Percentiles rank a stretch among this genome's conserved stretches.
phyloP scores from a whole-genome alignment of 2,797 vertebrate species.

The Macropus fuliginosus region DNA sequence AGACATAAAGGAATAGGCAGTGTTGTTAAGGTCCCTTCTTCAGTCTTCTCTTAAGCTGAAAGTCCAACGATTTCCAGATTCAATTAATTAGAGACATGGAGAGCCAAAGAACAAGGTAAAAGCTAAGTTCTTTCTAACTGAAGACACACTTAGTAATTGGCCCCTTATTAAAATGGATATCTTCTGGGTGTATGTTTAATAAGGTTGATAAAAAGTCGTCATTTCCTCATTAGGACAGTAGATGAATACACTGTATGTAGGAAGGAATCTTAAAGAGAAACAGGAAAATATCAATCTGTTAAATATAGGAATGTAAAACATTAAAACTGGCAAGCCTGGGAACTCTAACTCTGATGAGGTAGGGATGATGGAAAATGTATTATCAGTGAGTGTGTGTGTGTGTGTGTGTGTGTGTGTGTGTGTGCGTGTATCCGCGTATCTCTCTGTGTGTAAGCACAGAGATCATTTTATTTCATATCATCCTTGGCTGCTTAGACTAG shows the following conservation, averaged over 20 bases:
- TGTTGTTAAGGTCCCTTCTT: slow-evolving; percentile 91
- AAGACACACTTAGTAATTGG: slow-evolving; percentile 90
- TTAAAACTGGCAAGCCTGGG: slow-evolving; percentile 75
- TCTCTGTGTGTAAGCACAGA: slow-evolving; percentile 64
- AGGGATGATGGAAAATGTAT: slow-evolving; percentile 65
- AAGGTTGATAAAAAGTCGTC: slow-evolving; percentile 88
- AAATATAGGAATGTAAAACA: slow-evolving; percentile 83
- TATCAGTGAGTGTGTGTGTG: not conserved
- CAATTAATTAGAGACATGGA: slow-evolving; percentile 91
- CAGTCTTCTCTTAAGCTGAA: slow-evolving; percentile 89
- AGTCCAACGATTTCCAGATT: slow-evolving; percentile 90
- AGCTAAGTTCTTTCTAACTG: slow-evolving; percentile 88
- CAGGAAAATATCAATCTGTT: slow-evolving; percentile 82
- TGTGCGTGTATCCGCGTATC: slow-evolving; percentile 27
- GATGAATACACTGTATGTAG: slow-evolving; percentile 82
- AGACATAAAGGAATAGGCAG: slow-evolving; percentile 91
- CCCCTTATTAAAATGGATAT: slow-evolving; percentile 90
- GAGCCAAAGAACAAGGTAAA: slow-evolving; percentile 90
- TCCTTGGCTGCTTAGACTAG: slow-evolving; percentile 78
- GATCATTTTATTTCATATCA: slow-evolving; percentile 58
- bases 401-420: slow-evolving; percentile 36
- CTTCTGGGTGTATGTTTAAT: slow-evolving; percentile 88
- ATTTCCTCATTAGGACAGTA: slow-evolving; percentile 87
- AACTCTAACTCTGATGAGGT: slow-evolving; percentile 68
- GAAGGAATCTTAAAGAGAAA: slow-evolving; percentile 81